Percentiles rank a stretch among this genome's conserved stretches.
Conservation (phyloP, 2,888 invertebrate species). For the Piscicola geometra region DNA sequence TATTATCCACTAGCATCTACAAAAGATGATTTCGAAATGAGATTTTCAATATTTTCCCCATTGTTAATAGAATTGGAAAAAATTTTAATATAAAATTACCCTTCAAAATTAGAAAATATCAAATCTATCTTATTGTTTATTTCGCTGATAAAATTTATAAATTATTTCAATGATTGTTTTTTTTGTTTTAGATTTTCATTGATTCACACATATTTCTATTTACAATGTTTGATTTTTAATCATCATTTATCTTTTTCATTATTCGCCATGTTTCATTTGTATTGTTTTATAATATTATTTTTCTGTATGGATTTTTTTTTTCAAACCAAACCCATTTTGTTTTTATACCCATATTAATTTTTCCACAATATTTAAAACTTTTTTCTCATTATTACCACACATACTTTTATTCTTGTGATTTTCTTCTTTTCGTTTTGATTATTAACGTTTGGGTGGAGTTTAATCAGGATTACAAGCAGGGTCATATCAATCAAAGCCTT, state of each 20-base stretch:
- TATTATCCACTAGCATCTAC: too few species aligned
- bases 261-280: neutral
- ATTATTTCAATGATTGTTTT: too few species aligned
- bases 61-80: too few species aligned
- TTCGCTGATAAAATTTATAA: too few species aligned
- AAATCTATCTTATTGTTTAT: too few species aligned
- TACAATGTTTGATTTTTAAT: neutral
- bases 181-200: too few species aligned
- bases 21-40: too few species aligned
- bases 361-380: neutral
- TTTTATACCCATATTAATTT: neutral
- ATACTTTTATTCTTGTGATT: neutral
- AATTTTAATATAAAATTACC: too few species aligned
- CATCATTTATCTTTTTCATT: slow-evolving; percentile 5
- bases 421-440: neutral
- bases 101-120: too few species aligned
- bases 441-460: slow-evolving; percentile 15
- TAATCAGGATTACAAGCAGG: slow-evolving; percentile 14
- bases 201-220: too few species aligned
- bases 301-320: neutral
- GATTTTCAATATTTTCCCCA: too few species aligned
- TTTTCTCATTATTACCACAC: neutral
- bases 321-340: neutral
- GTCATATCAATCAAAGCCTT: slow-evolving; percentile 16
- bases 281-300: neutral